phyloP scores from a whole-genome alignment of 2,888 invertebrate genomes.

The Drepanosiphum platanoidis region DNA sequence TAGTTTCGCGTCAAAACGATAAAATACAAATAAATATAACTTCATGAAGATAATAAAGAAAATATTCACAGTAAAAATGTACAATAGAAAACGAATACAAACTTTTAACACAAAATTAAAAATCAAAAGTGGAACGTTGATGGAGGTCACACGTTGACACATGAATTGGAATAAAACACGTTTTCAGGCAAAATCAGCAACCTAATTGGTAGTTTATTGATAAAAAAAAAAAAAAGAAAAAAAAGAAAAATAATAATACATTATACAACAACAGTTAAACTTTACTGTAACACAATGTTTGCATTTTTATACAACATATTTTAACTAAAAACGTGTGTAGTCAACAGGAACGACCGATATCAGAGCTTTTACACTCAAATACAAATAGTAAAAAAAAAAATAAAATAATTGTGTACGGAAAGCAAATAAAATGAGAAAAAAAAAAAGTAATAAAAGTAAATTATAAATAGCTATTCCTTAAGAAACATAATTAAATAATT shows the following conservation, averaged over 20 bases:
- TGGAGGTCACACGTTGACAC: no score
- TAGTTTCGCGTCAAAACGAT: no score
- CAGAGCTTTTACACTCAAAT: background rate
- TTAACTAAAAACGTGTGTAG: background rate
- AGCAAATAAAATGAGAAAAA: constrained; percentile 24
- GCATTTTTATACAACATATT: background rate
- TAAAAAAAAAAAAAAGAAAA: background rate
- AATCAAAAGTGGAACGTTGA: no score
- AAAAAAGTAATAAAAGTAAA: constrained; percentile 41
- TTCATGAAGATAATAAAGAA: no score
- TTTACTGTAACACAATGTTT: background rate
- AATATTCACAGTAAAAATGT: no score
- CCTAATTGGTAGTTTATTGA: background rate
- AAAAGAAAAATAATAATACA: no score
- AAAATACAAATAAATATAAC: no score
- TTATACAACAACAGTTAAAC: background rate
- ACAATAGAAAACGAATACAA: no score
- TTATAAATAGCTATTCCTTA: constrained; percentile 33
- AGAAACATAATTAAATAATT: constrained; percentile 56
- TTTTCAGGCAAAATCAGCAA: background rate
- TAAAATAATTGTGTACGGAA: background rate
- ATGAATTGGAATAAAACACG: background rate
- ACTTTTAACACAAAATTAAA: no score
- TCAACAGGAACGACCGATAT: background rate
- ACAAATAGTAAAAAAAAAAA: background rate